Evolutionary conservation across 2,113 vertebrate genomes (phyloP).

Genomic region (Trichomycterus rosablanca): DNA sequence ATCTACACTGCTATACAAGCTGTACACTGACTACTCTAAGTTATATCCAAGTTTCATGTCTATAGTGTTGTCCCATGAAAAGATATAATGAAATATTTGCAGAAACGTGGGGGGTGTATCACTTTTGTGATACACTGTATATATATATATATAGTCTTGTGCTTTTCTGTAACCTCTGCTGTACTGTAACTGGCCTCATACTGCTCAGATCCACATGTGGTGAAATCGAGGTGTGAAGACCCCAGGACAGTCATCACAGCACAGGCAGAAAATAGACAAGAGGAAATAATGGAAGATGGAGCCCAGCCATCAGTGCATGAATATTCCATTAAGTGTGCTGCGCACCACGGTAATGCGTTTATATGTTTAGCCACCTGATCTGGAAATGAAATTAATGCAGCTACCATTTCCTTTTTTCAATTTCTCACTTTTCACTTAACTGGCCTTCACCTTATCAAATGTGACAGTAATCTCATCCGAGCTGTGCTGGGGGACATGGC

Average conservation of each 20-base stretch:
- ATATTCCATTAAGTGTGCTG: conserved; percentile 71
- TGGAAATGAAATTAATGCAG: conserved; percentile 70
- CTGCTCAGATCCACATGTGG: not conserved
- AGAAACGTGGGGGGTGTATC: too few species aligned
- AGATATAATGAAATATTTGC: too few species aligned
- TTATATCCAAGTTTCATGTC: too few species aligned
- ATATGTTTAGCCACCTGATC: conserved; percentile 63
- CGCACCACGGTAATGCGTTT: conserved; percentile 58
- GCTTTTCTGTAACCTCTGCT: too few species aligned
- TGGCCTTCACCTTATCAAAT: conserved; percentile 62
- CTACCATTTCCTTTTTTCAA: conserved; percentile 66
- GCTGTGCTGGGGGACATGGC: conserved; percentile 59
- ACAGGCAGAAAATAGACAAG: conserved; percentile 47
- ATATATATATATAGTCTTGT: too few species aligned
- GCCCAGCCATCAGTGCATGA: conserved; percentile 60
- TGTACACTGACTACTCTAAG: too few species aligned
- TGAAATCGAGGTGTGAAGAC: conserved; percentile 5
- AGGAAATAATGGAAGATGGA: conserved; percentile 30
- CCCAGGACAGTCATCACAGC: conserved; percentile 44
- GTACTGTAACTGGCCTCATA: too few species aligned
- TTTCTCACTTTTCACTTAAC: conserved; percentile 63
- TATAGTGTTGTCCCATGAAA: too few species aligned
- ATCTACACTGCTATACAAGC: too few species aligned
- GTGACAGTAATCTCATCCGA: conserved; percentile 72
- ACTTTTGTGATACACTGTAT: too few species aligned